phyloP scores from a whole-genome alignment of 2,888 invertebrate species.

The Sclerodermus sp. region DNA sequence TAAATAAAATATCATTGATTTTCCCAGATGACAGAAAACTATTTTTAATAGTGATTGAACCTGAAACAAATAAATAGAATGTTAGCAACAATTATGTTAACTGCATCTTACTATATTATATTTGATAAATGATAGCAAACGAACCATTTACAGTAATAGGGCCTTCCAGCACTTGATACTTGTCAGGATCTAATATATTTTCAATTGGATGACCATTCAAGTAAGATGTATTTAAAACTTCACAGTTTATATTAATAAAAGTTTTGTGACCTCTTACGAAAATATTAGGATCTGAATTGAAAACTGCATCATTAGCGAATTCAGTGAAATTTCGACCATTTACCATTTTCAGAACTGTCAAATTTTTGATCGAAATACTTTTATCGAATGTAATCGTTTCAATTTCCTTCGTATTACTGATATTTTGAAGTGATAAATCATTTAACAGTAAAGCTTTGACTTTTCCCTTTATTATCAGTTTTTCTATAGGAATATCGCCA shows the following conservation, averaged over 20 bases:
- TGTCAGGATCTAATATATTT: conserved; percentile 27
- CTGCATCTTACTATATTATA: too few relatives aligned
- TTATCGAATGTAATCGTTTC: conserved; percentile 26
- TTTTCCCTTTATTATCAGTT: conserved; percentile 36
- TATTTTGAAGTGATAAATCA: conserved; percentile 17
- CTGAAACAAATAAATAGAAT: conserved; percentile 20
- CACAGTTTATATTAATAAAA: conserved; percentile 25
- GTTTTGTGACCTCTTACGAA: conserved; percentile 28
- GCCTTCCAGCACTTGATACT: conserved; percentile 35
- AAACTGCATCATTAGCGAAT: conserved; percentile 27
- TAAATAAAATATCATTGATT: conserved; percentile 26
- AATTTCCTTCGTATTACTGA: conserved; percentile 18
- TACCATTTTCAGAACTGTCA: conserved; percentile 28
- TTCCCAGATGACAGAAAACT: conserved; percentile 30
- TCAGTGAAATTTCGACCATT: conserved; percentile 36
- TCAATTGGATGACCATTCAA: conserved; percentile 33
- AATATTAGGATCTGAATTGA: conserved; percentile 32
- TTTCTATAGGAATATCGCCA: conserved; percentile 23
- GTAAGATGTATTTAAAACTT: conserved; percentile 16
- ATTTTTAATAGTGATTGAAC: conserved; percentile 24
- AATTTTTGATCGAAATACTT: conserved; percentile 25
- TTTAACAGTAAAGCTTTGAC: conserved; percentile 45
- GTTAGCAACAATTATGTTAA: too few relatives aligned
- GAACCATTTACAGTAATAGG: conserved; percentile 35
- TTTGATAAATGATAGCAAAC: too few relatives aligned